phyloP scores from a whole-genome alignment of 2,113 vertebrate genomes.

The Spermophilus dauricus region DNA sequence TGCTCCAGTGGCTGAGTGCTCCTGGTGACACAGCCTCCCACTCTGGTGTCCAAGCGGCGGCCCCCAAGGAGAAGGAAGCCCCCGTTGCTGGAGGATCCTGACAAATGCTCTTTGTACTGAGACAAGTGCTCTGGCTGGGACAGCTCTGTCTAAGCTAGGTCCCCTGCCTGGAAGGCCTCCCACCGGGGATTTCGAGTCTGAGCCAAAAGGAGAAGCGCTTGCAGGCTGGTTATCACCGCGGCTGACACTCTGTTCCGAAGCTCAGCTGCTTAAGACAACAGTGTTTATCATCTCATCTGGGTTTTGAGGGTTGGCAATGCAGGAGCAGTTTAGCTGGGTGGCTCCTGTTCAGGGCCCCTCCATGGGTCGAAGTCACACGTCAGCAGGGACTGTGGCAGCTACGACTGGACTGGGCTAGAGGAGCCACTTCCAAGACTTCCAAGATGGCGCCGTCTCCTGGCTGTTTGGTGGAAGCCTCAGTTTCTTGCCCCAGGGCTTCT shows the following conservation, averaged over 20 bases:
- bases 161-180: background rate
- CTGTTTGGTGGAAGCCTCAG: background rate
- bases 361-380: background rate
- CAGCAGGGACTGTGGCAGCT: background rate
- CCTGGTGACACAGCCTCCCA: too few species aligned
- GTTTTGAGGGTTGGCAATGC: background rate
- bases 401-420: too few species aligned
- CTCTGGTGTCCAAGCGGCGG: background rate
- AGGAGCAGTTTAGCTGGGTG: background rate
- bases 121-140: background rate
- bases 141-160: background rate
- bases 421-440: background rate
- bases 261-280: background rate
- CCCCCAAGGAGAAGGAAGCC: background rate
- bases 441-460: accelerated
- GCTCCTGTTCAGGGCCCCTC: background rate
- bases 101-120: background rate
- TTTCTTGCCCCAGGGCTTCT: background rate
- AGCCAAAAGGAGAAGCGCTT: background rate
- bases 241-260: background rate
- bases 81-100: background rate
- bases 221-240: accelerated
- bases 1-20: background rate
- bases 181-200: too few species aligned
- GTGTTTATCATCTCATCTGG: accelerated